Base-by-base conservation (phyloP, 2,888 invertebrate species). In the Sinhomidia bicolor region DNA sequence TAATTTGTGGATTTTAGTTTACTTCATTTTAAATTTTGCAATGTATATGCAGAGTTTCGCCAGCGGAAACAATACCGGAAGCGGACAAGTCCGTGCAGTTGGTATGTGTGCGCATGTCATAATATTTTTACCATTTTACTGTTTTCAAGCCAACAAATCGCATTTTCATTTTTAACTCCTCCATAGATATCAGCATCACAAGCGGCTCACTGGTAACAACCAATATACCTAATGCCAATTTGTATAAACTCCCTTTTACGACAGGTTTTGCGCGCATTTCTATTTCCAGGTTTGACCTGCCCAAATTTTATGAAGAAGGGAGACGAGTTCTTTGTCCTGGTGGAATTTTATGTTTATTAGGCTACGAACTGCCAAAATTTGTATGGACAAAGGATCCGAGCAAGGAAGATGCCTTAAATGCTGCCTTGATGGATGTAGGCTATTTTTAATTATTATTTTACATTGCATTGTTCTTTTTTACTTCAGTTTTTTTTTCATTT, bases 201-300 rank as follows among this genome's bases (percentile, higher is more conserved):
- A 84, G 93, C 94, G n/a, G 92, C 93, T 71, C 94, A 94, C 90
- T 94, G 94, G 94, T 90, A 65, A 62, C 0, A 14, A 17, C 32
- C 2, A 65, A 65, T 26, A 51, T n/a, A n/a, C n/a, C n/a, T n/a
- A n/a, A n/a, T n/a, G n/a, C n/a, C n/a, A n/a, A n/a, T n/a, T n/a
- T n/a, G n/a, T n/a, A 54, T 29, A 7, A 57, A 17, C 17, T 65
- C 7, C 29, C 5, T 20, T 32, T 65, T 7, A 29, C n/a, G n/a
- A 20, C 14, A 17, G 20, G 9, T 29, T 32, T 54, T 32, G 1
- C 17, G n/a, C n/a, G n/a, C n/a, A n/a, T n/a, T n/a, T n/a, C n/a
- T n/a, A n/a, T 86, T 86, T 9, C 3, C 23, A 90, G 90, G 90
- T 93, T 94, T 90, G 93, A 94, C 83, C 74, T 93, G 36, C 93